Evolutionary conservation across 64 coral and sea anemone species (phyloP), one percentile per base, ranked within the genome.

Genomic region (Actinia tenebrosa): DNA sequence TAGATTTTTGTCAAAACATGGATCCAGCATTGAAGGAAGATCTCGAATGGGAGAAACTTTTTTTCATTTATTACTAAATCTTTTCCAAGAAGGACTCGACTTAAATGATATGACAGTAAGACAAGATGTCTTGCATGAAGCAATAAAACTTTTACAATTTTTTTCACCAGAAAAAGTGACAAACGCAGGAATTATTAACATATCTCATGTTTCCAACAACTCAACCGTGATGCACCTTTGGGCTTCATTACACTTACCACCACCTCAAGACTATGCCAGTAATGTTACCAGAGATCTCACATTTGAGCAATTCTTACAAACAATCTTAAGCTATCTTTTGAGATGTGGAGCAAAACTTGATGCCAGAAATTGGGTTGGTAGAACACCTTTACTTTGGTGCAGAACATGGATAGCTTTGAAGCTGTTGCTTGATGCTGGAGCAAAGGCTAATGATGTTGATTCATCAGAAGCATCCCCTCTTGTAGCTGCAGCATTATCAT

Each of bases 321-420:
- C 3, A 50, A 50, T 47, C 5, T 15, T 80, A 1, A 14, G 53
- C 1, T 22, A 80, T 4, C 22, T 80, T 80, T 53, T 53, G 79
- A 16, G 13, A 6, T 80, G 79, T 80, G 17, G 4, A 50, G 79
- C 15, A 2, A 20, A 50, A 53, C 79, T 50, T 2, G 19, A 80
- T 80, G 42, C 44, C 3, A 80, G 79, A 50, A 53, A 80, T 80
- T 3, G 17, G 6, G 45, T 53, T 7, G 79, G 19, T 9, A 0
- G 53, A 80, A 80, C 79, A 2, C 79, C 79, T 47, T n/a, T 80
- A 9, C 79, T 53, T 47, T 8, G 52, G 17, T 80, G 79, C 22
- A 45, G 16, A 80, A 80, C 79, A 16, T 80, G 79, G 79, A 80
- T 3, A 19, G 79, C 79, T 53, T 45, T 80, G 43, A 80, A 50